A percentile compares a stretch with the other conserved stretches of the same genome.
phyloP scores from a whole-genome alignment of 2,113 vertebrate species.

The Patagioenas fasciata region DNA sequence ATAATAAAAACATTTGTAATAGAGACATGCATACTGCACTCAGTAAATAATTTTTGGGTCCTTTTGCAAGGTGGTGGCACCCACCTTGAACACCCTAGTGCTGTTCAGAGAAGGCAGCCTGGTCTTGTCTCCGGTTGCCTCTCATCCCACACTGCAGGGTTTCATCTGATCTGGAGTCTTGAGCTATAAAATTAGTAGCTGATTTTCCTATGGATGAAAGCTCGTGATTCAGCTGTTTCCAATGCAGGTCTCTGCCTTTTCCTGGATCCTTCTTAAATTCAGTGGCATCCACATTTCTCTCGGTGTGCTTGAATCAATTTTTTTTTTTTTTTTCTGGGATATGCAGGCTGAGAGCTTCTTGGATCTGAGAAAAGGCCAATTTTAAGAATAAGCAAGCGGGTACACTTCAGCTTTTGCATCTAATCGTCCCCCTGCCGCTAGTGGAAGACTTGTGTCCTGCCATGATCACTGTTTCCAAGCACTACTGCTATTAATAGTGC shows the following conservation, averaged over 20 bases:
- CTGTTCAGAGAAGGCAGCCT: not conserved
- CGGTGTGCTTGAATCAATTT: not conserved
- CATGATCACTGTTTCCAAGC: not conserved
- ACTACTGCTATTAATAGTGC: not conserved
- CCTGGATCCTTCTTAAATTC: not conserved
- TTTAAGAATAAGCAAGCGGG: not conserved
- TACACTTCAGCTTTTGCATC: not conserved
- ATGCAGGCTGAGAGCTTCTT: fast-evolving
- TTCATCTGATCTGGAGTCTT: not conserved
- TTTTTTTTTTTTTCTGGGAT: not conserved
- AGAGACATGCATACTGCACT: not conserved
- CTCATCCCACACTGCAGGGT: not conserved
- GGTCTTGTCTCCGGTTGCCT: not conserved
- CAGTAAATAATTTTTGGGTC: not conserved
- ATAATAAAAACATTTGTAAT: not conserved
- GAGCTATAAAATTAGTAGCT: not conserved
- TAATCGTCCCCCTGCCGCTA: not conserved
- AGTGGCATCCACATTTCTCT: not conserved
- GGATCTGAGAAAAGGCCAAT: not conserved
- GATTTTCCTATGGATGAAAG: not conserved
- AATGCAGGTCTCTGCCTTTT: not conserved
- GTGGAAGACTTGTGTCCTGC: not conserved
- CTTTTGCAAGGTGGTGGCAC: not conserved
- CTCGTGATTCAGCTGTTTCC: not conserved
- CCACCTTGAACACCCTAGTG: not conserved